Evolutionary conservation across 2,797 vertebrate genomes (phyloP).

Genomic region (Hephaestus fuliginosus): DNA sequence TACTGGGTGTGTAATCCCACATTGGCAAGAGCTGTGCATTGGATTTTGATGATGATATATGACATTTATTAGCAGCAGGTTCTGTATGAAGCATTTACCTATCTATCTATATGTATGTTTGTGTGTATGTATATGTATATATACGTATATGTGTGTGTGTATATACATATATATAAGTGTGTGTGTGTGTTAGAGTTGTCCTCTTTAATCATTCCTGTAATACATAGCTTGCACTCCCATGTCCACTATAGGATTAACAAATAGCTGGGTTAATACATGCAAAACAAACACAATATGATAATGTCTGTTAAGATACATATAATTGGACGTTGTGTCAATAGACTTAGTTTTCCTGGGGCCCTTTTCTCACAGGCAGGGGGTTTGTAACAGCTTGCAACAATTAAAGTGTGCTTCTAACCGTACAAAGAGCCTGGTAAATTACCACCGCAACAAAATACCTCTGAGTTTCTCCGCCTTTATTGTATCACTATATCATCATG

Average conservation of each 20-base stretch:
- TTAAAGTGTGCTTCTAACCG: slow-evolving; percentile 28
- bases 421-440: slow-evolving; percentile 29
- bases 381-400: slow-evolving; percentile 31
- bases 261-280: neutral
- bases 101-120: too few relatives aligned
- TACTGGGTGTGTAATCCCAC: neutral
- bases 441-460: slow-evolving; percentile 36
- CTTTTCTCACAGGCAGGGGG: slow-evolving; percentile 6
- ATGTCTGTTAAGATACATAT: slow-evolving; percentile 33
- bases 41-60: neutral
- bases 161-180: too few relatives aligned
- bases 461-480: slow-evolving; percentile 34
- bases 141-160: neutral
- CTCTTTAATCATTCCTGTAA: neutral
- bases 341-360: slow-evolving; percentile 12
- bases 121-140: too few relatives aligned
- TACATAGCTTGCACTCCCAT: neutral
- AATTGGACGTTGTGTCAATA: slow-evolving; percentile 24
- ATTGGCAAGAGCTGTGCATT: neutral
- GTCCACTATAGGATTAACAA: neutral
- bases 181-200: neutral
- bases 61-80: neutral
- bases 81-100: neutral
- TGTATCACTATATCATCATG: slow-evolving; percentile 41
- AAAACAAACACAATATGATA: slow-evolving; percentile 10